phyloP scores from a whole-genome alignment of 1,140 invertebrate species.

The Aphis gossypii region DNA sequence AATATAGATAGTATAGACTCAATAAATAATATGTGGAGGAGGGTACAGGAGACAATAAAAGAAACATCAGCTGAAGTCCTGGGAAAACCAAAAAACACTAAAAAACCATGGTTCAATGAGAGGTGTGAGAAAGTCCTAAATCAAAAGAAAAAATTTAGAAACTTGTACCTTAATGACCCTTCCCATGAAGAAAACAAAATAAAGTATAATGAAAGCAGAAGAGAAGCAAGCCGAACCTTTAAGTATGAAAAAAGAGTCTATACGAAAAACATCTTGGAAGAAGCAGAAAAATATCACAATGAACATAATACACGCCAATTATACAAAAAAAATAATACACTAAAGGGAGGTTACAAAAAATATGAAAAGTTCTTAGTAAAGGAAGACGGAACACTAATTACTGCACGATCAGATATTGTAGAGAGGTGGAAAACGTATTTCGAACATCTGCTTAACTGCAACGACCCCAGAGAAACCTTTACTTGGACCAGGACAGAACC shows the following conservation, averaged over 20 bases:
- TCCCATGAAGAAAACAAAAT: not conserved
- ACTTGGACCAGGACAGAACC: constrained; percentile 6
- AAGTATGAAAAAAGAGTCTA: constrained; percentile 37
- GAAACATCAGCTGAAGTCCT: not conserved
- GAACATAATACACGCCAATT: not conserved
- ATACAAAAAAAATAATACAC: constrained; percentile 32
- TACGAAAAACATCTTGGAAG: not conserved
- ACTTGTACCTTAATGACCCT: not conserved
- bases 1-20: not conserved
- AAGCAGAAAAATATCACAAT: too few species aligned
- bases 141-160: not conserved
- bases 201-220: constrained; percentile 24
- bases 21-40: not conserved
- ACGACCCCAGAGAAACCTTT: not conserved
- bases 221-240: not conserved
- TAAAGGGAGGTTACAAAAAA: constrained; percentile 13
- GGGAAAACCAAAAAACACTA: not conserved
- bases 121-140: not conserved
- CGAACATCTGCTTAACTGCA: not conserved
- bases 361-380: constrained; percentile 33
- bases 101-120: not conserved
- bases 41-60: not conserved
- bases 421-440: constrained; percentile 6
- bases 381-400: constrained; percentile 40
- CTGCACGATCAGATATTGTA: not conserved